Evolutionary conservation across 2,888 invertebrate species (phyloP), one percentile per base, ranked within the genome.

Genomic region (Calameuta idolon): DNA sequence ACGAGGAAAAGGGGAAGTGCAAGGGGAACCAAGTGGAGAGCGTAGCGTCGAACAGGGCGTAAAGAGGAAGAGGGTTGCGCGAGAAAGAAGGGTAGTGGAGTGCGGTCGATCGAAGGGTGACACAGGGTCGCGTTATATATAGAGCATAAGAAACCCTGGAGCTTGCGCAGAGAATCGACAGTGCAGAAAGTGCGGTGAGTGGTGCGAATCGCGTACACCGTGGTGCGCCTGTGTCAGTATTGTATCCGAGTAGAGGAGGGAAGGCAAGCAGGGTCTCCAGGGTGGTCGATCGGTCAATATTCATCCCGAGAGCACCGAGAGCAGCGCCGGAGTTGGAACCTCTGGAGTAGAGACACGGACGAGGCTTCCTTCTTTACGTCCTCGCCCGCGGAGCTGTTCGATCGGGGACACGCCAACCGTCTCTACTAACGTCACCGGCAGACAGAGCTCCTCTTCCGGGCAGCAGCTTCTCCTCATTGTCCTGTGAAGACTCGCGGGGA

Each of bases 211-310:
- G 40, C 30, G 23, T 33, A 69, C 69, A 30, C 30, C 11, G 69
- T 4, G 69, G 69, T 69, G 69, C 69, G 31, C 31, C 69, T 30
- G 69, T 31, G 69, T 69, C 69, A 4, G 69, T 33, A 15, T 83
- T 80, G 81, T 33, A 30, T 12, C 11, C n/a, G 69, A n/a, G 30
- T 33, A 34, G 69, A 77, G 76, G 78, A 79, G 78, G 79, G 79
- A 81, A 82, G 71, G 34, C 73, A 35, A 15, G 69, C 33, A 30
- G 85, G 81, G 82, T 81, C 84, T 35, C 80, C 74, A 33, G 71
- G 71, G 31, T 31, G 79, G 86, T 87, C 85, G 89, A 90, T 89
- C 91, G 91, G 89, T 91, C 91, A 91, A 91, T 91, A 91, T 91
- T 90, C 90, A 90, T 90, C 91, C 91, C 91, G 71, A 69, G 77